Evolutionary conservation across 2,113 vertebrate genomes (phyloP).

Genomic region (Calypte anna): DNA sequence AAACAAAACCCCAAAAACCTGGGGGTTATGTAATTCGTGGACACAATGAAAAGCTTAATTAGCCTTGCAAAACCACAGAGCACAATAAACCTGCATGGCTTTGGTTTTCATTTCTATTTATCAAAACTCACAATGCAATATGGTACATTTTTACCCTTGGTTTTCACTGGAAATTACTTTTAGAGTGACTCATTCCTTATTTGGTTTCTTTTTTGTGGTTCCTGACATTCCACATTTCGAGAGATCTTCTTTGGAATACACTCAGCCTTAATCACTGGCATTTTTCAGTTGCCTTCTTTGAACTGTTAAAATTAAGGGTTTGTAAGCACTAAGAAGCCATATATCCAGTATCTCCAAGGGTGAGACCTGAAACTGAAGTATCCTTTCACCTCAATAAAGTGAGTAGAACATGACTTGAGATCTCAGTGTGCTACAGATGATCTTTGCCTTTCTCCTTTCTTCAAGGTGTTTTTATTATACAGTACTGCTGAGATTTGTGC

Average conservation of each 20-base stretch:
- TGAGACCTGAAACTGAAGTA: background rate
- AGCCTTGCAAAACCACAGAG: background rate
- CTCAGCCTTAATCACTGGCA: background rate
- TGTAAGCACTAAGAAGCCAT: background rate
- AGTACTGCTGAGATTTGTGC: background rate
- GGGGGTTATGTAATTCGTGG: background rate
- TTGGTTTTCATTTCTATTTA: background rate
- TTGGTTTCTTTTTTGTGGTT: background rate
- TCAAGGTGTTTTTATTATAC: background rate
- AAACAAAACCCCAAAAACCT: background rate
- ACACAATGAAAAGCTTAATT: background rate
- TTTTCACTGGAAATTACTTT: background rate
- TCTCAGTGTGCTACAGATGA: background rate
- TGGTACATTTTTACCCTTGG: background rate
- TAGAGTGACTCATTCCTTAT: background rate
- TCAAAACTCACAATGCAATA: background rate
- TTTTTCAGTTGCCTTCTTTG: background rate
- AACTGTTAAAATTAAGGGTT: background rate
- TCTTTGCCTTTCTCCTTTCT: background rate
- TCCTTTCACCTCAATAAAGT: background rate
- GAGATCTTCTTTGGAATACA: background rate
- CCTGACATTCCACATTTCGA: background rate
- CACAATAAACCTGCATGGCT: background rate
- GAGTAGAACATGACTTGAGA: background rate
- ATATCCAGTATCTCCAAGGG: background rate